Conservation (phyloP, 2,113 vertebrate genomes). For the Hyperopisus bebe region DNA sequence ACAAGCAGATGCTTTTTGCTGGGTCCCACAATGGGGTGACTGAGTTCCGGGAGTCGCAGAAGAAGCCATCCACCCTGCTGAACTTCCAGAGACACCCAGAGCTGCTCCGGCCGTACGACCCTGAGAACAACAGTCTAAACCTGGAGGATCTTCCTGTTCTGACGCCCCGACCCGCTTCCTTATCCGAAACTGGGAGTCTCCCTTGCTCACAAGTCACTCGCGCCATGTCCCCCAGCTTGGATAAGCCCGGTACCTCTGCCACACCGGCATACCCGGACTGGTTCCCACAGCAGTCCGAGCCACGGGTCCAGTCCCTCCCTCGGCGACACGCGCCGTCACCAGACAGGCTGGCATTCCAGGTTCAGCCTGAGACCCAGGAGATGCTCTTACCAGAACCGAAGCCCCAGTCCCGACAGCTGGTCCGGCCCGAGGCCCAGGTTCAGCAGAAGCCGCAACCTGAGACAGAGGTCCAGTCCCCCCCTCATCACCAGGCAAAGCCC, state of each 20-base stretch:
- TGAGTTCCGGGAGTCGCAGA: slow-evolving; percentile 48
- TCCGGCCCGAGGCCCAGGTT: slow-evolving; percentile 16
- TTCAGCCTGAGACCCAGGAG: slow-evolving; percentile 27
- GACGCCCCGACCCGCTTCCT: slow-evolving; percentile 43
- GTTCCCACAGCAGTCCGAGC: slow-evolving; percentile 28
- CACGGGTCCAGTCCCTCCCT: slow-evolving; percentile 33
- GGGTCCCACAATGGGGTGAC: slow-evolving; percentile 54
- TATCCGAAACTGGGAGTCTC: slow-evolving; percentile 44
- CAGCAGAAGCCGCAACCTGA: slow-evolving; percentile 24
- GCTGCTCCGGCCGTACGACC: slow-evolving; percentile 83
- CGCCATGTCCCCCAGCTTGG: slow-evolving; percentile 41
- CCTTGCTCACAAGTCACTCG: slow-evolving; percentile 35
- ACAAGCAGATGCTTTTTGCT: slow-evolving; percentile 47
- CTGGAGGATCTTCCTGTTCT: slow-evolving; percentile 48
- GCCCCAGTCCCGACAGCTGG: slow-evolving; percentile 27
- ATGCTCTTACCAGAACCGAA: slow-evolving; percentile 26
- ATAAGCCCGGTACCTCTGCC: slow-evolving; percentile 38
- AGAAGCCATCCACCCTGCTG: slow-evolving; percentile 61
- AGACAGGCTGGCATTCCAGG: slow-evolving; percentile 32
- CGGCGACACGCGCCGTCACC: slow-evolving; percentile 22
- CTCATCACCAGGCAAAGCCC: slow-evolving; percentile 9
- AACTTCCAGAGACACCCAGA: slow-evolving; percentile 90
- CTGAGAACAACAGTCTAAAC: slow-evolving; percentile 64
- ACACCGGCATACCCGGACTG: slow-evolving; percentile 24
- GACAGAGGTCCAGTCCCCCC: slow-evolving; percentile 15